Evolutionary conservation across 2,113 vertebrate genomes (phyloP), one percentile per base, ranked within the genome.

Genomic region (Candoia aspera): DNA sequence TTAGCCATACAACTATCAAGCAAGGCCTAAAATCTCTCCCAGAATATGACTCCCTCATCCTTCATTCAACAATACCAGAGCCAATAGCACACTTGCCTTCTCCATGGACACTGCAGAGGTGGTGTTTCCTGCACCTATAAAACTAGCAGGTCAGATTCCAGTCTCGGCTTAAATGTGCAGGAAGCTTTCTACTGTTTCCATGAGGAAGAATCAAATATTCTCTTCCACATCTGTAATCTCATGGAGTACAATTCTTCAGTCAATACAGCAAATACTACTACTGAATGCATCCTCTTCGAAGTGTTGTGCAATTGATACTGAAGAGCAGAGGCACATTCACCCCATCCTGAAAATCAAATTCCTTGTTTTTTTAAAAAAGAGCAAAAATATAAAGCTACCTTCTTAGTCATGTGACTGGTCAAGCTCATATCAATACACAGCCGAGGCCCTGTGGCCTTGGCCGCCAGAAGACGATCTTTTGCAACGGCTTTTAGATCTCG

Each of bases 341-440:
- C 79, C 49, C 60, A 1, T 57, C 24, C 46, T 26, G 53, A 13
- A 90, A 79, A 37, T 29, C 49, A 29, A 85, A 54, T 26, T 79
- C 73, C 33, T 0, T 8, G 33, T 24, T 12, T 73, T 73, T 68
- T 26, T 2, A 17, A 26, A 92, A 62, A 33, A 49, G 24, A 59
- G 88, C 8, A 23, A 15, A 1, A 42, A 24, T 55, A n/a, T 21
- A 62, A 11, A 33, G n/a, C 33, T 97, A 98, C 99, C 98, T 99
- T 99, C 93, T 97, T 96, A 9, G 98, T 98, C 98, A 99, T 99
- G 96, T 95, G 88, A 93, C 97, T 93, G 0, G 97, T 98, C 98
- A 99, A 97, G 37, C 98, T 98, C 54, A 99, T 97, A 92, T 99
- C 99, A 0, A 99, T 92, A 49, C 98, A 99, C 8, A 99, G 96